Conservation (phyloP, 2,888 invertebrate species). For the Lepidochrysops patricia region DNA sequence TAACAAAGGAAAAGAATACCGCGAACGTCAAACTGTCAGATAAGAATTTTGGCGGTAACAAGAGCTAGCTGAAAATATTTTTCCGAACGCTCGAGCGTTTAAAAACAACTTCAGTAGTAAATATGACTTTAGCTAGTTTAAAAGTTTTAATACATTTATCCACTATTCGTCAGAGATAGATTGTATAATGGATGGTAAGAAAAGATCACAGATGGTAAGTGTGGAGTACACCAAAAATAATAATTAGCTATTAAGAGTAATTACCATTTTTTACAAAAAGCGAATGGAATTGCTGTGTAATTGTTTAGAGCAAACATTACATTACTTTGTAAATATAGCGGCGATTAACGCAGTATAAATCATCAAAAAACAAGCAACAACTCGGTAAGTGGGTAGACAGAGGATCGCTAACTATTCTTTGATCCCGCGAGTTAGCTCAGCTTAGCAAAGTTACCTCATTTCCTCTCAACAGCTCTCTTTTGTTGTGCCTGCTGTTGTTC, state of each 20-base stretch:
- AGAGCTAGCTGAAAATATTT: background rate
- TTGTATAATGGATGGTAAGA: too few relatives aligned
- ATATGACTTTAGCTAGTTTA: too few relatives aligned
- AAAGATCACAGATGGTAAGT: too few relatives aligned
- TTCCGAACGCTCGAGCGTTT: background rate
- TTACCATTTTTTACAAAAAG: too few relatives aligned
- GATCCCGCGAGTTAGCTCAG: conserved; percentile 22
- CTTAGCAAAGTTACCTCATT: conserved; percentile 57
- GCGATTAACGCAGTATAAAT: background rate
- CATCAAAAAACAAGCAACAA: background rate
- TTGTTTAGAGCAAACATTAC: background rate
- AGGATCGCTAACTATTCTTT: conserved; percentile 17
- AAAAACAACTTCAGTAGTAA: background rate
- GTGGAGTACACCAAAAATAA: too few relatives aligned
- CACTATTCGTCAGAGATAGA: too few relatives aligned
- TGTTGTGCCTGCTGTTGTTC: conserved; percentile 44
- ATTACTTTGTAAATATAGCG: background rate
- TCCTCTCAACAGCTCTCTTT: conserved; percentile 54
- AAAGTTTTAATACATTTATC: too few relatives aligned
- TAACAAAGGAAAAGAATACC: background rate
- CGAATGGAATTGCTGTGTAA: too few relatives aligned
- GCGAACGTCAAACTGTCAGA: background rate
- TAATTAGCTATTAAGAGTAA: too few relatives aligned
- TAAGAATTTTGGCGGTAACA: background rate
- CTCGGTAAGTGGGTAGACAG: conserved; percentile 1